Percentiles rank a stretch among this genome's conserved stretches.
Evolutionary conservation across 2,797 vertebrate species (phyloP).

Genomic region (Betta splendens): DNA sequence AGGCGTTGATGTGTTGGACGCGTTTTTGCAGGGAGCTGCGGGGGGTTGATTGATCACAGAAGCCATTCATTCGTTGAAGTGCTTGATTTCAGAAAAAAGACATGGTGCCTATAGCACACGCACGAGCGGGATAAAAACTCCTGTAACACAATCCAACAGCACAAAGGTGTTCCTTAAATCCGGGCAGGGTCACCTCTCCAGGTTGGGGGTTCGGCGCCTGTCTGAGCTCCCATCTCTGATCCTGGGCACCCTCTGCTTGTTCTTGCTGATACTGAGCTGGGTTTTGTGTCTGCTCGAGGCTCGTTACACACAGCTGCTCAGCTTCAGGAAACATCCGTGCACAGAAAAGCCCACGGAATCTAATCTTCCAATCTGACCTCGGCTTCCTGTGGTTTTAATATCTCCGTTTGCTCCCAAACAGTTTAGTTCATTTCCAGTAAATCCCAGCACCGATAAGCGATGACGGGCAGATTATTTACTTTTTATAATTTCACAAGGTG

Average conservation of each 20-base stretch:
- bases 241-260: background rate
- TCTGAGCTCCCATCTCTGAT: conserved; percentile 8
- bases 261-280: background rate
- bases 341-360: background rate
- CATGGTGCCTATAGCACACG: no score
- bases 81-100: background rate
- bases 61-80: conserved; percentile 23
- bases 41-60: background rate
- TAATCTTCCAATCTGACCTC: background rate
- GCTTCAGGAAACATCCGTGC: no score
- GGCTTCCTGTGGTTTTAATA: background rate
- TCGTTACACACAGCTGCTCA: background rate
- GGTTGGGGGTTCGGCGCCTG: background rate
- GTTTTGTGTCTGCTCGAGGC: background rate
- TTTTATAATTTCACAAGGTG: no score
- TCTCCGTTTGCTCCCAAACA: no score
- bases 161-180: background rate
- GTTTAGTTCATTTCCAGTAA: no score
- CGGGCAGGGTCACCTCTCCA: background rate
- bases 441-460: background rate
- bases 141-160: background rate
- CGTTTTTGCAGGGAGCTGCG: background rate
- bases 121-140: background rate
- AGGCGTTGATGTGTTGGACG: background rate
- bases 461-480: no score